A percentile compares a stretch with the other conserved stretches of the same genome.
Evolutionary conservation across 2,888 invertebrate genomes (phyloP).

Genomic region (Bhutanitis thaidina): DNA sequence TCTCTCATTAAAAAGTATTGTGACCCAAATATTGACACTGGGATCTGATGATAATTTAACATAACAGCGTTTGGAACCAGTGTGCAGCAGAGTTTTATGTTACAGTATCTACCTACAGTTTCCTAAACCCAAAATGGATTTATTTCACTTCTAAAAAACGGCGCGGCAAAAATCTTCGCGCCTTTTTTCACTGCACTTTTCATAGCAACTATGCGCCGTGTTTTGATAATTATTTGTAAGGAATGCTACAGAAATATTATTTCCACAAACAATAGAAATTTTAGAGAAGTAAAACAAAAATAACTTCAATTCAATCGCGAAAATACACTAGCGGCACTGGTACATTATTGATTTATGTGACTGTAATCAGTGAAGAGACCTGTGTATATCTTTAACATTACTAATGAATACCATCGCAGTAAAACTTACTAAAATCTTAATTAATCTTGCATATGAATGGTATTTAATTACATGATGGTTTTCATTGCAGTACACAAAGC

Average conservation of each 20-base stretch:
- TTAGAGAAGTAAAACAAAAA: conserved; percentile 28
- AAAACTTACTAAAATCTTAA: conserved; percentile 37
- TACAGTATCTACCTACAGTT: conserved; percentile 45
- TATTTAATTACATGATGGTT: conserved; percentile 57
- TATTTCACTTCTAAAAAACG: conserved; percentile 35
- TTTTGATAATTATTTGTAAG: conserved; percentile 13
- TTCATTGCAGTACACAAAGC: conserved; percentile 68
- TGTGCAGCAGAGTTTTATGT: conserved; percentile 20
- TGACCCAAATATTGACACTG: not conserved
- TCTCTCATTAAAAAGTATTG: conserved; percentile 47
- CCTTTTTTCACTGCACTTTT: conserved; percentile 58
- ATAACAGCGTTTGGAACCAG: not conserved
- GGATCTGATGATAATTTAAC: conserved; percentile 22
- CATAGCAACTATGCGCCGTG: conserved; percentile 30
- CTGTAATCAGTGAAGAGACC: conserved; percentile 43
- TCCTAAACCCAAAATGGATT: conserved; percentile 37
- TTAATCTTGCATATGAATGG: conserved; percentile 35
- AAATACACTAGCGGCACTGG: conserved; percentile 72
- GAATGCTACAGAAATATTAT: conserved; percentile 19
- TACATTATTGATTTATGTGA: conserved; percentile 68
- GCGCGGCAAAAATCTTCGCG: conserved; percentile 58
- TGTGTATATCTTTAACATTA: conserved; percentile 36
- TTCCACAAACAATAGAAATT: conserved; percentile 6
- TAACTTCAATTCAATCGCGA: conserved; percentile 42
- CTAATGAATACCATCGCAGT: conserved; percentile 32